Conservation (phyloP, 2,888 invertebrate species). For the Apodemia mormo region DNA sequence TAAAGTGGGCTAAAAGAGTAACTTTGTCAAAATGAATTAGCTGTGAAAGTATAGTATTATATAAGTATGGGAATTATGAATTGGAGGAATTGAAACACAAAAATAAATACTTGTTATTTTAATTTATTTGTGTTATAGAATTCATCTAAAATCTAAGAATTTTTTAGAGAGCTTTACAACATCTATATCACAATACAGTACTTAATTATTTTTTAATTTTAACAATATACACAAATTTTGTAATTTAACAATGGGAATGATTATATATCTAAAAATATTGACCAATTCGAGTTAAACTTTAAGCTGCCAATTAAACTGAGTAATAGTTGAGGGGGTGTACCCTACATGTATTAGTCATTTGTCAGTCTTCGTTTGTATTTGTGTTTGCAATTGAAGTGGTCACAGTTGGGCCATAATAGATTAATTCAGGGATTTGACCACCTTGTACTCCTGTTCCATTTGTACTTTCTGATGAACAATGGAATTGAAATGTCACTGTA, state of each 20-base stretch:
- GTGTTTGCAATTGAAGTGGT: slow-evolving; percentile 61
- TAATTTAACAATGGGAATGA: slow-evolving; percentile 66
- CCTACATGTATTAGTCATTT: slow-evolving; percentile 44
- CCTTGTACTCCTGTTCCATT: slow-evolving; percentile 99
- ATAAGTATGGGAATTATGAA: too few relatives aligned
- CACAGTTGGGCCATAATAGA: slow-evolving; percentile 94
- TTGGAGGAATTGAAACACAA: not conserved
- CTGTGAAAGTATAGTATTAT: too few relatives aligned
- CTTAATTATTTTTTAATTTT: slow-evolving; percentile 57
- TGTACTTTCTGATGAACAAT: slow-evolving; percentile 98
- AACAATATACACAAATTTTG: slow-evolving; percentile 70
- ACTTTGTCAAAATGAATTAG: too few relatives aligned
- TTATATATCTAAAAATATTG: slow-evolving; percentile 42
- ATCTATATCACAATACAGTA: slow-evolving; percentile 78
- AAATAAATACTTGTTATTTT: slow-evolving; percentile 30
- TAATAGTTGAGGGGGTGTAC: slow-evolving; percentile 56
- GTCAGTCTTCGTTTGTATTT: slow-evolving; percentile 77
- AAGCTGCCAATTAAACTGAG: slow-evolving; percentile 51
- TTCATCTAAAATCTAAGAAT: slow-evolving; percentile 57
- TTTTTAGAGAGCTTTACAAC: slow-evolving; percentile 76
- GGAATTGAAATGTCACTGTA: slow-evolving; percentile 97
- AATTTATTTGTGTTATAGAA: slow-evolving; percentile 47
- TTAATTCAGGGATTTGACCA: slow-evolving; percentile 97
- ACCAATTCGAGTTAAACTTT: slow-evolving; percentile 24
- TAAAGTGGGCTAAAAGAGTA: too few relatives aligned